Base-by-base conservation (phyloP, 2,888 invertebrate genomes). In the Heteromyza rotundicornis region DNA sequence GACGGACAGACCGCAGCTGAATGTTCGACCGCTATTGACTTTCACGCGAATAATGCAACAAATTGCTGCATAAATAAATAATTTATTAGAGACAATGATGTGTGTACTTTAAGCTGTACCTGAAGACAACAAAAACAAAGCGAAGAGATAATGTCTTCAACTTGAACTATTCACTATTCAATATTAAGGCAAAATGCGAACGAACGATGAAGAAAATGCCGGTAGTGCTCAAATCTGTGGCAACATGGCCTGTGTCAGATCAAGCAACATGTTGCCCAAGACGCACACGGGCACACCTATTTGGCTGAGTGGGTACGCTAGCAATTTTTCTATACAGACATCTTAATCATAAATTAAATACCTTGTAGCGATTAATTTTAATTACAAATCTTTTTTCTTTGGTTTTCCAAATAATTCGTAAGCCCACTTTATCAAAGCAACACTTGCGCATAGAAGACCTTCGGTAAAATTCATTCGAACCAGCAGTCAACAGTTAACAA, bases 61-160 rank as follows among this genome's bases (percentile, higher is more conserved):
- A 61, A 61, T 61, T 56, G 57, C 51, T 61, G 56, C 57, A 61
- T 61, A 60, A 60, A 60, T 60, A 55, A 60, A 51, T 51, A 57
- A 61, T 61, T 61, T 51, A 61, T 61, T 27, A 52, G 52, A 49
- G 50, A 47, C 17, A 47, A 14, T 20, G 47, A 2, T 20, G 5
- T 14, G 14, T 17, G 47, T 20, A 47, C 47, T 47, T 47, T 2
- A 17, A 47, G 20, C 40, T 40, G 40, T n/a, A 8, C 40, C n/a
- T 40, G 40, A n/a, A n/a, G n/a, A n/a, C n/a, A n/a, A n/a, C n/a
- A n/a, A n/a, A n/a, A n/a, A n/a, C n/a, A 14, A n/a, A n/a, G 8
- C n/a, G 40, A 40, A 3, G 40, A 40, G 7, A n/a, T n/a, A 40
- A 40, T 40, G 8, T n/a, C n/a, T n/a, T n/a, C 40, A n/a, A 40